These are phyloP conservation scores for Cenopis cana DNA, from an alignment of 2,888 invertebrate genomes.

Conservation along the genomic window DNA sequence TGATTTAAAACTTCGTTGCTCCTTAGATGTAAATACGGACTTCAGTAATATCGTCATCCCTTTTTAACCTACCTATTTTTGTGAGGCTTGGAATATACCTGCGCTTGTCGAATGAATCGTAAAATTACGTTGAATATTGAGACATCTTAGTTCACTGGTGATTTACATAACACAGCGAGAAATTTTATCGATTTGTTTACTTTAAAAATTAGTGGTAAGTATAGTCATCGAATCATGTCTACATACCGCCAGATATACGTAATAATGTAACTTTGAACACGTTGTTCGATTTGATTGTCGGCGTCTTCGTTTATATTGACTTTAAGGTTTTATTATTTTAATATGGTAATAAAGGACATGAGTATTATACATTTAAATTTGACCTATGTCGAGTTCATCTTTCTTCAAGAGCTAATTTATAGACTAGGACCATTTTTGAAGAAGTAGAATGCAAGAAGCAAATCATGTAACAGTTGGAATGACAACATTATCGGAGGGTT, in stretches of 20 bases:
- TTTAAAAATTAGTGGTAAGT: slow-evolving; percentile 79
- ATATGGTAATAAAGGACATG: slow-evolving; percentile 21
- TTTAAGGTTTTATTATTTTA: slow-evolving; percentile 15
- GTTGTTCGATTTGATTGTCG: slow-evolving; percentile 26
- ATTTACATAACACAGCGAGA: slow-evolving; percentile 73
- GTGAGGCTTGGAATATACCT: slow-evolving; percentile 43
- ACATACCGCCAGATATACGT: slow-evolving; percentile 41
- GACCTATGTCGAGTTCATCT: neutral
- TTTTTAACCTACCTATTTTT: slow-evolving; percentile 54
- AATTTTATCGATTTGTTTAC: slow-evolving; percentile 82
- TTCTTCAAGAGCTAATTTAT: neutral
- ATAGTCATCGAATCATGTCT: slow-evolving; percentile 37
- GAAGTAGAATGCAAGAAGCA: too few relatives aligned
- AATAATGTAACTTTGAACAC: slow-evolving; percentile 26
- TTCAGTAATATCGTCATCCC: slow-evolving; percentile 62
- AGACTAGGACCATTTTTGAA: too few relatives aligned
- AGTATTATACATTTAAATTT: neutral
- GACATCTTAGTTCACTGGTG: slow-evolving; percentile 76
- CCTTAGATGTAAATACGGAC: slow-evolving; percentile 77
- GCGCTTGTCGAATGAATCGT: slow-evolving; percentile 61
- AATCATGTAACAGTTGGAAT: too few relatives aligned
- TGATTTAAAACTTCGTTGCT: slow-evolving; percentile 80
- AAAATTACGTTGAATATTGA: slow-evolving; percentile 76
- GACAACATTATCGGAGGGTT: too few relatives aligned
- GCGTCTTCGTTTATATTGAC: slow-evolving; percentile 21